These are phyloP conservation scores for Rhabdomys dilectus DNA, from an alignment of 2,113 vertebrate genomes.

Conservation along the genomic window DNA sequence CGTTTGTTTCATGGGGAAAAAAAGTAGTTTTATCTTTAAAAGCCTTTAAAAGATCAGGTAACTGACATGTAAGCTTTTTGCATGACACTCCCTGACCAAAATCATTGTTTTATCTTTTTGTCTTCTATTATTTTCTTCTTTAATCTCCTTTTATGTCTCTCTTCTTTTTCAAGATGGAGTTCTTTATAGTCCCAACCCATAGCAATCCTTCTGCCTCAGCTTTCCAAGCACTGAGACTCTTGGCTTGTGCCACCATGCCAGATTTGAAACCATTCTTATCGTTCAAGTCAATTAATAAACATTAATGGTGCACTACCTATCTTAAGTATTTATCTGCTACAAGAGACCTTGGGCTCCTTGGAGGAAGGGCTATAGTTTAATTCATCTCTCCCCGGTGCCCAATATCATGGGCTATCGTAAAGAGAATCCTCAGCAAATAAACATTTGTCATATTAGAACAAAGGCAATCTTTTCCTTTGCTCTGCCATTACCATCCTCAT, in stretches of 20 bases:
- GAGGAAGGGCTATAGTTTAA: neutral
- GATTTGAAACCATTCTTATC: neutral
- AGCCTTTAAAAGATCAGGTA: neutral
- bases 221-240: neutral
- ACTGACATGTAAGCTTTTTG: neutral
- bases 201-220: neutral
- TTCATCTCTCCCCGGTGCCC: conserved; percentile 21
- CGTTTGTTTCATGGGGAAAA: neutral
- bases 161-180: neutral
- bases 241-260: neutral
- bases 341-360: neutral
- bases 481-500: conserved; percentile 25
- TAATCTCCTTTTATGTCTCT: neutral
- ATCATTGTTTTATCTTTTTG: neutral
- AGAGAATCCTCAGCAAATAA: conserved; percentile 13
- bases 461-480: conserved; percentile 35
- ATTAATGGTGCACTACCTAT: neutral
- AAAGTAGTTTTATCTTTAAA: conserved; percentile 9
- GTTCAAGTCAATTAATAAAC: conserved; percentile 47
- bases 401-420: neutral
- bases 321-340: conserved; percentile 14
- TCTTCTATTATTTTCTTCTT: neutral
- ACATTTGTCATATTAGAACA: neutral
- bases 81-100: conserved; percentile 41
- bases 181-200: neutral